phyloP scores from a whole-genome alignment of 2,113 vertebrate genomes.

The Corapipo altera region DNA sequence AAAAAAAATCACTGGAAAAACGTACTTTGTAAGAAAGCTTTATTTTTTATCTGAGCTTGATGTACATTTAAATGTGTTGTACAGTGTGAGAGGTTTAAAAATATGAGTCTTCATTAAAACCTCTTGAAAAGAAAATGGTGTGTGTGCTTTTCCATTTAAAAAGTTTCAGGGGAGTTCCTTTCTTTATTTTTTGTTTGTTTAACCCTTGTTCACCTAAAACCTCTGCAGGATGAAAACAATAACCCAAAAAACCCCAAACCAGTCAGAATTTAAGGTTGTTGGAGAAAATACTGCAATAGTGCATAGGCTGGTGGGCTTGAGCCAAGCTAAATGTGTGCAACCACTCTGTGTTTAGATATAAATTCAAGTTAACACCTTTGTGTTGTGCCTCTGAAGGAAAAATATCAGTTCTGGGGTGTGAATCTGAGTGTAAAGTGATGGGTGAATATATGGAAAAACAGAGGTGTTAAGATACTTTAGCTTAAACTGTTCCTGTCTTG shows the following conservation, averaged over 20 bases:
- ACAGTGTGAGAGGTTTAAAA: conserved; percentile 32
- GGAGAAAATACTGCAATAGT: neutral
- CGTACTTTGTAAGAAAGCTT: conserved; percentile 76
- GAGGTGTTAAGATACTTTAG: neutral
- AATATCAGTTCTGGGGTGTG: neutral
- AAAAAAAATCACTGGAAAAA: conserved; percentile 74
- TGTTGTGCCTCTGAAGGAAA: neutral
- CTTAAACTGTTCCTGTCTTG: neutral
- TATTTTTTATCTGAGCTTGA: conserved; percentile 75
- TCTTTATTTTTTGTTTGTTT: neutral
- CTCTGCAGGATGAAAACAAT: neutral
- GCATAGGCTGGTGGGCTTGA: neutral
- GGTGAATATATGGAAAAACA: neutral
- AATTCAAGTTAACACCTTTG: neutral
- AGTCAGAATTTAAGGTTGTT: accelerated
- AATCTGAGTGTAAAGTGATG: neutral
- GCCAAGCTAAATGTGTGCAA: neutral
- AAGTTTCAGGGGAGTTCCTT: neutral
- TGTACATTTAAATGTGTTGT: conserved; percentile 48
- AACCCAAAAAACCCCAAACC: neutral
- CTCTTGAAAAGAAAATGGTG: neutral
- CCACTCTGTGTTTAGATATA: neutral
- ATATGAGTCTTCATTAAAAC: conserved; percentile 27
- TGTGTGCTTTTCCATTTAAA: neutral
- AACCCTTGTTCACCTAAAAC: neutral